Conservation (phyloP, 2,797 vertebrate genomes). For the Smutsia temminckii region DNA sequence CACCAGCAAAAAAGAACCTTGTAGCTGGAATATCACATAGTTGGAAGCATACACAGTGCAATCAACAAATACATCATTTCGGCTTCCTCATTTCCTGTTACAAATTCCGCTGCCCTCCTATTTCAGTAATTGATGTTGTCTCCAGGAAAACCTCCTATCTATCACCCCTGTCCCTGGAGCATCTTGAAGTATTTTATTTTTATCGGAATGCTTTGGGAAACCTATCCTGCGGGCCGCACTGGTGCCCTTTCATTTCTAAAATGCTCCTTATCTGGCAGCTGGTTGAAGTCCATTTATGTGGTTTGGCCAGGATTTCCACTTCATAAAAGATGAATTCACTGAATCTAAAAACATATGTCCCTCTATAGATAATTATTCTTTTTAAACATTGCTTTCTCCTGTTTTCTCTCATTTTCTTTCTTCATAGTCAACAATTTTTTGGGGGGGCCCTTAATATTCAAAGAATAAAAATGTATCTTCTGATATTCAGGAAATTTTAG, state of each 20-base stretch:
- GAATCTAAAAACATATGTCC: constrained; percentile 59
- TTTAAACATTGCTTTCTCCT: constrained; percentile 3
- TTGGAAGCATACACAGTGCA: not conserved
- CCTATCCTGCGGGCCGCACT: not conserved
- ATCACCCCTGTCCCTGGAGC: not conserved
- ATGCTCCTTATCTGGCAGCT: constrained; percentile 47
- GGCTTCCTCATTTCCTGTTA: constrained; percentile 44
- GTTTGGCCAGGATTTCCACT: constrained; percentile 61
- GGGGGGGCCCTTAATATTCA: not conserved
- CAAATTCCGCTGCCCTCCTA: not conserved
- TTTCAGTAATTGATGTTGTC: not conserved
- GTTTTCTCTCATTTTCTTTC: constrained; percentile 40
- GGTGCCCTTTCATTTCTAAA: not conserved
- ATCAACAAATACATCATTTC: not conserved
- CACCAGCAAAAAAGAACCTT: not conserved
- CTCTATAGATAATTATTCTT: constrained; percentile 41
- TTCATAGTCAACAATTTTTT: not conserved
- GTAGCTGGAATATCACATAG: not conserved
- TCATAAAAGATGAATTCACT: constrained; percentile 36
- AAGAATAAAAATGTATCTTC: constrained; percentile 8
- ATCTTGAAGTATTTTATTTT: constrained; percentile 61
- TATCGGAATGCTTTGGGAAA: not conserved
- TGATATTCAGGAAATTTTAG: not conserved
- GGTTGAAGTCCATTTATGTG: constrained; percentile 35
- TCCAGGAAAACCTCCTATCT: not conserved